These are phyloP conservation scores for Crax fasciolata DNA, from an alignment of 2,797 vertebrate genomes.

Conservation along the genomic window DNA sequence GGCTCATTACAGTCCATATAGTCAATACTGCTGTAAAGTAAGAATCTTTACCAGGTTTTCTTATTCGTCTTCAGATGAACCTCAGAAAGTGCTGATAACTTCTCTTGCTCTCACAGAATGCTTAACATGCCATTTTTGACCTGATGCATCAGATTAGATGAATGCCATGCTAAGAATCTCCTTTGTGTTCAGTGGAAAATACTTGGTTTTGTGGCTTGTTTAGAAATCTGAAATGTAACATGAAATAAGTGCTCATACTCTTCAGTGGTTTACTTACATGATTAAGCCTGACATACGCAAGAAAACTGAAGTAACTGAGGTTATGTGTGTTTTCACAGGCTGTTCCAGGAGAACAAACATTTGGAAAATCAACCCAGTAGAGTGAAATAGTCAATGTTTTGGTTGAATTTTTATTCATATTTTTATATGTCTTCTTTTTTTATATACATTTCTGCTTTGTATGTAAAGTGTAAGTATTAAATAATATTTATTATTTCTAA, in stretches of 20 bases:
- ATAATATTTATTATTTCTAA: constrained; percentile 13
- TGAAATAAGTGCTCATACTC: not conserved
- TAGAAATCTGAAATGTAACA: not conserved
- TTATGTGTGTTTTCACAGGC: not conserved
- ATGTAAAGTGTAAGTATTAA: not conserved
- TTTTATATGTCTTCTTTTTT: not conserved
- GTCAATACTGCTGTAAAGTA: not conserved
- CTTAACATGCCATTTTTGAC: not conserved
- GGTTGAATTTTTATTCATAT: not conserved
- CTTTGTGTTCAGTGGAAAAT: not conserved
- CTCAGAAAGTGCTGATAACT: not conserved
- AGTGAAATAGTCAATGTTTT: not conserved
- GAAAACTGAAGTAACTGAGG: not conserved
- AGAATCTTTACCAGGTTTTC: not conserved
- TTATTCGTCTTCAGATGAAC: not conserved
- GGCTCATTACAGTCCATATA: not conserved
- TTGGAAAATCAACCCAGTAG: not conserved
- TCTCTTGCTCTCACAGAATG: not conserved
- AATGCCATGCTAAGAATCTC: not conserved
- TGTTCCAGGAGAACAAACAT: not conserved
- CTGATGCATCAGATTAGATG: not conserved
- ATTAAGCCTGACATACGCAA: not conserved
- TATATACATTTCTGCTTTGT: not conserved
- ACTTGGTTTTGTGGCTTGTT: not conserved
- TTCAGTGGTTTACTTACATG: not conserved